Evolutionary conservation across 2,113 vertebrate genomes (phyloP).

Genomic region (Apistogramma diplotaenia): DNA sequence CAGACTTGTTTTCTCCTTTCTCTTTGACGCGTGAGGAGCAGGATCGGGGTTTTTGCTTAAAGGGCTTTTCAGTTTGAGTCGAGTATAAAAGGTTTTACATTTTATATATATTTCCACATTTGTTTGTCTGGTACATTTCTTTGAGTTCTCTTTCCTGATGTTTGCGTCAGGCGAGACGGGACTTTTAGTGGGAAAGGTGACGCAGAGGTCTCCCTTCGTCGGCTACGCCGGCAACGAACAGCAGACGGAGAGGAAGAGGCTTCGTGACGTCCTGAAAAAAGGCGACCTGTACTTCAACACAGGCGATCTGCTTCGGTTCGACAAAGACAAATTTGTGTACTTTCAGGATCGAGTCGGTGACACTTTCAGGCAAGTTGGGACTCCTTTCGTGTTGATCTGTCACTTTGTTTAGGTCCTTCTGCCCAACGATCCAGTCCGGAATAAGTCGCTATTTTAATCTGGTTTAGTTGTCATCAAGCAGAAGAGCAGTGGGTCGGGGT

Average conservation of each 20-base stretch:
- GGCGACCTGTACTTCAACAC: conserved; percentile 85
- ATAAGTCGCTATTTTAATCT: neutral
- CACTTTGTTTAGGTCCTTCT: neutral
- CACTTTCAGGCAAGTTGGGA: conserved; percentile 84
- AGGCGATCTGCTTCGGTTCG: conserved; percentile 83
- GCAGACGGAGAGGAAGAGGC: conserved; percentile 87
- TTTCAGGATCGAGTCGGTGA: conserved; percentile 92
- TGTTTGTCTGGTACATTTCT: too few relatives aligned
- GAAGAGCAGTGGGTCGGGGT: neutral
- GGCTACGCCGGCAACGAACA: conserved; percentile 83
- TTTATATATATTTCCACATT: too few relatives aligned
- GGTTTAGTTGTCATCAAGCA: neutral
- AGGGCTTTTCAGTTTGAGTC: neutral
- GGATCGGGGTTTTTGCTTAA: neutral
- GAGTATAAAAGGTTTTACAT: too few relatives aligned
- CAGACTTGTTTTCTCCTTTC: neutral
- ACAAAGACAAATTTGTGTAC: conserved; percentile 84
- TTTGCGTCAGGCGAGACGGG: conserved; percentile 82
- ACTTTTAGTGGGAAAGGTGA: conserved; percentile 84
- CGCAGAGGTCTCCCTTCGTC: conserved; percentile 77
- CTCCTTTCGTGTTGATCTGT: neutral
- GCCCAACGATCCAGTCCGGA: neutral
- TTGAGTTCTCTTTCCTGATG: neutral
- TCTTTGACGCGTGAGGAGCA: too few relatives aligned
- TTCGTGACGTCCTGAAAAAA: conserved; percentile 83